Conservation (phyloP, 2,113 vertebrate genomes). For the Pachyramphus minor region DNA sequence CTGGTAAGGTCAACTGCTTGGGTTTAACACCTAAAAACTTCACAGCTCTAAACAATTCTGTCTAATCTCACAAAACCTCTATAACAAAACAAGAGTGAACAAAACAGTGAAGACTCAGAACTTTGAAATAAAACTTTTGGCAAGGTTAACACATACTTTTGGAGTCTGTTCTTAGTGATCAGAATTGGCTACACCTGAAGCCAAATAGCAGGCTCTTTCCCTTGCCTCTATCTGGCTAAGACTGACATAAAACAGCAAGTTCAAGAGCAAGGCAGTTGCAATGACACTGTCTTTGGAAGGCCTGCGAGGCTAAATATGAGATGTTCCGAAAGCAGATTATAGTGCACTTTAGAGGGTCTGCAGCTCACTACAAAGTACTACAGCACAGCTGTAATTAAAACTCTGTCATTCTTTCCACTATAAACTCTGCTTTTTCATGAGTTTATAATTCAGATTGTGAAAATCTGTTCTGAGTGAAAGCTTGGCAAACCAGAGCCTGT, state of each 20-base stretch:
- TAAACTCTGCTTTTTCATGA: conserved; percentile 26
- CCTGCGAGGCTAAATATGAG: background rate
- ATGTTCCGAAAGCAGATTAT: background rate
- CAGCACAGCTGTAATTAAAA: conserved; percentile 26
- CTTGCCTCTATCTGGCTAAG: background rate
- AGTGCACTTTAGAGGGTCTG: background rate
- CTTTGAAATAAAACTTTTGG: no score
- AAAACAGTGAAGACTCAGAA: background rate
- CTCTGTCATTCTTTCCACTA: conserved; percentile 13
- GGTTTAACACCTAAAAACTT: background rate
- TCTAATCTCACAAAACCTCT: background rate
- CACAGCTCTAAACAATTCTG: background rate
- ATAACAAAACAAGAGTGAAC: background rate
- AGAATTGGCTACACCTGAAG: background rate
- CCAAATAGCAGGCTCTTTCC: background rate
- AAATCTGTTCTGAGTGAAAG: conserved; percentile 19
- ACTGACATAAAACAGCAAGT: background rate
- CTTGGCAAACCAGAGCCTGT: background rate
- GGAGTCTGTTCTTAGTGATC: background rate
- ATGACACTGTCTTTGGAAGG: background rate
- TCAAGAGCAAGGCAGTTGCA: background rate
- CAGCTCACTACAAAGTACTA: background rate
- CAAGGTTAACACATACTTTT: background rate
- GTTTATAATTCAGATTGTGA: conserved; percentile 42
- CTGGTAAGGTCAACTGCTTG: background rate